These are phyloP conservation scores for Grantiella picta DNA, from an alignment of 2,113 vertebrate species.

Conservation along the genomic window DNA sequence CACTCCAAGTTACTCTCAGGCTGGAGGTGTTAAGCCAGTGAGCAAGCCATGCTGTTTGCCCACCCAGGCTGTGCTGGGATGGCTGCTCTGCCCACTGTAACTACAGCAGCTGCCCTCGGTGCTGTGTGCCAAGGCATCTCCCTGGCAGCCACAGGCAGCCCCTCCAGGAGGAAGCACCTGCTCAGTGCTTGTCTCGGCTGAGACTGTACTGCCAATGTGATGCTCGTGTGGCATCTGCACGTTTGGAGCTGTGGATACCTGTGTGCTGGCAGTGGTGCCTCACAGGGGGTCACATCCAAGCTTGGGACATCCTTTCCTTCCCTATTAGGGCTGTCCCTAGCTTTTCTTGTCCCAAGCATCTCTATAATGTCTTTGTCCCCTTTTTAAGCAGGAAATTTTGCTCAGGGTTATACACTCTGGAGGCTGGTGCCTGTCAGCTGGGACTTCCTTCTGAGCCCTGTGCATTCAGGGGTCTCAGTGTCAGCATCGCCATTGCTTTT, in stretches of 20 bases:
- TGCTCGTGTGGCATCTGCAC: neutral
- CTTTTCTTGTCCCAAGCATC: neutral
- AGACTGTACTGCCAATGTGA: rapidly evolving
- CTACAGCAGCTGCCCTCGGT: neutral
- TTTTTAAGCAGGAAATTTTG: neutral
- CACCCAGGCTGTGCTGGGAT: neutral
- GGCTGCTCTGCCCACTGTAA: neutral
- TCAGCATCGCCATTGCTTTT: neutral
- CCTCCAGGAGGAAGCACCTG: neutral
- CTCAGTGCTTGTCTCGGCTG: neutral
- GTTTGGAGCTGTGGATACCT: neutral
- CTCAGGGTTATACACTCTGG: neutral
- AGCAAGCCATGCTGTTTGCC: neutral
- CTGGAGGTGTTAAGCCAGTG: neutral
- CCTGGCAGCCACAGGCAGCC: neutral
- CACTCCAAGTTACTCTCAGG: neutral
- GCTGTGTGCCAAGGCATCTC: neutral
- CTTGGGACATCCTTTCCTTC: neutral
- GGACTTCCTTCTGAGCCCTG: neutral
- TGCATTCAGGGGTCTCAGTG: neutral
- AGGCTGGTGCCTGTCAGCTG: neutral
- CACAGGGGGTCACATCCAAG: neutral
- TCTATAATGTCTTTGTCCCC: neutral
- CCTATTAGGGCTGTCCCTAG: neutral
- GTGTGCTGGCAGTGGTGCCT: neutral